Base-by-base conservation (phyloP, 2,888 invertebrate species). In the Sphecodes monilicornis region DNA sequence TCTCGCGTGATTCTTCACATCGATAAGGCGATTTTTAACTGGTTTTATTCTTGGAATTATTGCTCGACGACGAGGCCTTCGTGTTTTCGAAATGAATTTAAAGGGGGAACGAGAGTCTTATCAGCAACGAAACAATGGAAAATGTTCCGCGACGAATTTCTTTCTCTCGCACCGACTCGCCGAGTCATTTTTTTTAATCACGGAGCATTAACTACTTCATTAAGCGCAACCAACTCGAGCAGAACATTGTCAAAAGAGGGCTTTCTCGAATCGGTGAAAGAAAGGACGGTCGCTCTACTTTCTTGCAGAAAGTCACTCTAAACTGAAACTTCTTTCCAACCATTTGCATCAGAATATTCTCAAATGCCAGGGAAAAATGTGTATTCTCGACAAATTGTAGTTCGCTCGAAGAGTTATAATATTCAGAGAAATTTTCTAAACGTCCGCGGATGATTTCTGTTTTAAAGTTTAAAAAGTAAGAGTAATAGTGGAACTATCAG, bases 151-250 rank as follows among this genome's bases (percentile, higher is more conserved):
- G 70, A 70, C 50, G 50, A 46, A 50, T 77, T 50, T 54, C 71
- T 41, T 26, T 57, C 39, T 54, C 64, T 64, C n/a, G 54, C n/a
- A 64, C 64, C 11, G 41, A 16, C 41, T 68, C 39, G 16, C n/a
- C 2, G 60, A 57, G 41, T 11, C 22, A 16, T 57, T 43, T 57
- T 43, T 72, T 43, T 72, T 72, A 81, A 81, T 81, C 80, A 81
- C 80, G 29, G 78, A 43, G 72, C 64, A 78, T 78, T 78, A 78
- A 81, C 54, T 66, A 72, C 80, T 81, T 81, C 80, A 81, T 81
- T 81, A 81, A 81, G 54, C 78, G 54, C 41, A 54, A 54, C 66
- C 66, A 68, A 46, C 26, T 66, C 66, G 54, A 57, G 78, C 72
- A 78, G 80, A 81, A 81, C 54, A 78, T 29, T 68, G 43, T 78